These are phyloP conservation scores for Cheumatopsyche charites DNA, from an alignment of 1,140 invertebrate genomes.

Conservation along the genomic window DNA sequence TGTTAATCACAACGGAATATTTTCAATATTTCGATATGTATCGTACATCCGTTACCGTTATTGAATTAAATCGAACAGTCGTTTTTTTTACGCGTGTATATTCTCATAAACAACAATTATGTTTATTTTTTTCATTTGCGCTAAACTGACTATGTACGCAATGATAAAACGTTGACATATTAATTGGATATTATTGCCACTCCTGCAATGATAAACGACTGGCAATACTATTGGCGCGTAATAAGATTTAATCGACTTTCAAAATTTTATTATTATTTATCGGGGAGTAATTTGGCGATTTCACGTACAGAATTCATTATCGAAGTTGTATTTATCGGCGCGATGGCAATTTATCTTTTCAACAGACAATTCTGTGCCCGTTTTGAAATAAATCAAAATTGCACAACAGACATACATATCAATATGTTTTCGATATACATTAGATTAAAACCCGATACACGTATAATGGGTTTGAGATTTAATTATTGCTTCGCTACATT, in stretches of 20 bases:
- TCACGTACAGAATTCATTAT: conserved; percentile 16
- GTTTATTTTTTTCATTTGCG: conserved; percentile 4
- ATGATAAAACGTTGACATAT: conserved; percentile 24
- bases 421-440: conserved; percentile 6
- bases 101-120: background rate
- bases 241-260: conserved; percentile 27
- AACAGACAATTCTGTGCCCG: conserved; percentile 19
- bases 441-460: conserved; percentile 16
- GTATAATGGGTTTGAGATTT: conserved; percentile 7
- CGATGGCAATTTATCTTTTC: conserved; percentile 17
- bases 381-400: conserved; percentile 25
- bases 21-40: background rate
- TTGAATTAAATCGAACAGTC: background rate
- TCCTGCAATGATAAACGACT: conserved; percentile 2
- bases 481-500: conserved; percentile 22
- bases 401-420: background rate
- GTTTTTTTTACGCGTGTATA: conserved; percentile 1
- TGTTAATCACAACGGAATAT: no score
- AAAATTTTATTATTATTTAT: conserved; percentile 23
- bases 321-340: conserved; percentile 6
- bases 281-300: conserved; percentile 17
- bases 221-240: conserved; percentile 3
- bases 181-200: conserved; percentile 22
- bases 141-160: background rate
- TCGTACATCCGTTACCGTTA: background rate